Conservation (phyloP, 2,113 vertebrate species). For the Pterophyllum scalare region DNA sequence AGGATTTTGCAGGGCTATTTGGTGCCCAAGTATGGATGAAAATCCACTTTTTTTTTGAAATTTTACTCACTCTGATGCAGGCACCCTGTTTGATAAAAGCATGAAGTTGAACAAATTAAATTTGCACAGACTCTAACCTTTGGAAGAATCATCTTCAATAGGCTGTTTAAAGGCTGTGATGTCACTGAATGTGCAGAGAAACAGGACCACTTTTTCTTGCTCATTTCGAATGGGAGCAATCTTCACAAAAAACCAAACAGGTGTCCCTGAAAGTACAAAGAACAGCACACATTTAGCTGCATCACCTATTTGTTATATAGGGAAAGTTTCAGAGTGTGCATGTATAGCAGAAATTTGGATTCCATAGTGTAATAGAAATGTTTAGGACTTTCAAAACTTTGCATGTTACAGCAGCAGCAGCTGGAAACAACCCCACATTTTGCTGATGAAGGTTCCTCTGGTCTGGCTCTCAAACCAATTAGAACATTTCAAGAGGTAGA, state of each 20-base stretch:
- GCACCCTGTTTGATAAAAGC: background rate
- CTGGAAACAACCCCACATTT: conserved; percentile 31
- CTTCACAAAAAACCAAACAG: conserved; percentile 99
- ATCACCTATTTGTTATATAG: conserved; percentile 6
- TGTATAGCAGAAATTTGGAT: background rate
- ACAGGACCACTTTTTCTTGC: conserved; percentile 98
- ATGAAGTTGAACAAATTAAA: background rate
- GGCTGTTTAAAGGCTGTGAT: conserved; percentile 99
- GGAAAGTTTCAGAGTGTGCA: background rate
- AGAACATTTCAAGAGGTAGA: conserved; percentile 58
- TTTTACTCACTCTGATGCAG: background rate
- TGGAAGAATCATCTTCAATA: conserved; percentile 97
- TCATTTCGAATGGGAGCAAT: conserved; percentile 98
- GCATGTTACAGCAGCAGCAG: conserved; percentile 38
- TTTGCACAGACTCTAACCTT: conserved; percentile 84
- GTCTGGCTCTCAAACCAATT: conserved; percentile 56
- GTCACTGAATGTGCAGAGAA: conserved; percentile 98
- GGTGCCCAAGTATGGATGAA: background rate
- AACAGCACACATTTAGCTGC: conserved; percentile 26
- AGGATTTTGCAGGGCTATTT: background rate
- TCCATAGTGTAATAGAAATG: background rate
- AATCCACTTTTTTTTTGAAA: rapidly evolving
- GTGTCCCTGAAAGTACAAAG: conserved; percentile 88
- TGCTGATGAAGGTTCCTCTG: conserved; percentile 29
- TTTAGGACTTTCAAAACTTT: conserved; percentile 27